Evolutionary conservation across 2,888 invertebrate species (phyloP).

Genomic region (Cheilosia scutellata): DNA sequence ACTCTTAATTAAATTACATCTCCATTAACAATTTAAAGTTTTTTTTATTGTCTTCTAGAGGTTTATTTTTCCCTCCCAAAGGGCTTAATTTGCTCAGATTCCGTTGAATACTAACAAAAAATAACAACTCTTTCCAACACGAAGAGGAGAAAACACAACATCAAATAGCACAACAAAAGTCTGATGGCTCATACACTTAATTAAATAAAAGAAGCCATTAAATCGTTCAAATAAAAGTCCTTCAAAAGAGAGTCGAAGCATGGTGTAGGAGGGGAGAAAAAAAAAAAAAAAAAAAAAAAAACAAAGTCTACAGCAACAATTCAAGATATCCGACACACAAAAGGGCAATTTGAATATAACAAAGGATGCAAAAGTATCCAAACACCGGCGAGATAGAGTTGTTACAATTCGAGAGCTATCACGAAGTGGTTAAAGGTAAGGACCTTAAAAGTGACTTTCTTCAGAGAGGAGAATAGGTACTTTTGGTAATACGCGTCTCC

Average conservation of each 20-base stretch:
- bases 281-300: constrained; percentile 9
- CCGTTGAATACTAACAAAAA: constrained; percentile 18
- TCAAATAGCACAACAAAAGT: constrained; percentile 65
- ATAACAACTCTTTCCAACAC: constrained; percentile 25
- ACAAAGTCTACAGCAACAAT: constrained; percentile 48
- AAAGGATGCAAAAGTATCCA: constrained; percentile 48
- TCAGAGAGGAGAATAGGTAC: constrained; percentile 4
- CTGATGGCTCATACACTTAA: constrained; percentile 72
- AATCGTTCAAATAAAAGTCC: constrained; percentile 71
- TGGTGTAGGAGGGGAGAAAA: neutral
- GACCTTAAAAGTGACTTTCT: constrained; percentile 8
- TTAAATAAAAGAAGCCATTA: constrained; percentile 73
- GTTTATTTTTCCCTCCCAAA: constrained; percentile 19
- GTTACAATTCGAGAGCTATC: constrained; percentile 48
- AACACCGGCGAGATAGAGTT: constrained; percentile 49
- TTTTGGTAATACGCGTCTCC: constrained; percentile 25
- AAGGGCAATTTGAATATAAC: constrained; percentile 61
- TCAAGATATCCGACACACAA: constrained; percentile 59
- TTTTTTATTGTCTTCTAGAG: constrained; percentile 48
- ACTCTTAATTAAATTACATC: constrained; percentile 65
- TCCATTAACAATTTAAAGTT: constrained; percentile 67
- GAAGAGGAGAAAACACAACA: constrained; percentile 44
- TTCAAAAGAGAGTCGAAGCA: constrained; percentile 52
- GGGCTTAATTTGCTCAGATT: constrained; percentile 36
- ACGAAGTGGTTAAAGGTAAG: constrained; percentile 38